Evolutionary conservation across 2,797 vertebrate genomes (phyloP), one percentile per base, ranked within the genome.

Genomic region (Cottoperca gobio): DNA sequence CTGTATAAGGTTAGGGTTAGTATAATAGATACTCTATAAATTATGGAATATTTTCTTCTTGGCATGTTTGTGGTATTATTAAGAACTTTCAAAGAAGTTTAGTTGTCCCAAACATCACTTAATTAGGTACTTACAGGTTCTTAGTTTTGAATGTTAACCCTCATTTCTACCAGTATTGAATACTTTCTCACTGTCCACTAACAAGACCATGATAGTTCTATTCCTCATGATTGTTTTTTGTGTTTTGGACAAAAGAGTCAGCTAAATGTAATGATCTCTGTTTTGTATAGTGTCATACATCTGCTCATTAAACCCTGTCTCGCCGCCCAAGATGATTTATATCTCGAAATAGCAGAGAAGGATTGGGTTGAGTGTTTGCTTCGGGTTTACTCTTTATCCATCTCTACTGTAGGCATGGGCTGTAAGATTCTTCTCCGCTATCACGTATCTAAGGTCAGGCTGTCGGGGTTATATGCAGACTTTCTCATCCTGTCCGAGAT

Each of bases 371-470:
- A 68, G 49, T 40, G 63, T 77, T 72, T 52, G 28, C 23, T 5
- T 33, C 14, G 39, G 57, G 53, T 64, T 79, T 49, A 43, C n/a
- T 57, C 24, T 63, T 79, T 74, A 64, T 45, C 53, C 24, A 68
- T 71, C 40, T 77, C 55, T 63, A 61, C 23, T n/a, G 10, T 17
- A 23, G 48, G 24, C 23, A 49, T 17, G 1, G 48, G 16, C 46
- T 66, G 49, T 49, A 11, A 59, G 54, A 76, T 50, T 53, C 13
- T 11, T 52, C 45, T 61, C 43, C 5, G 17, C 45, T 59, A 48
- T 70, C 64, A 54, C 42, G 58, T 58, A 71, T 49, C 55, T 57
- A 45, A 69, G 75, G 62, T 76, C 72, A 76, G 40, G n/a, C 52
- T 46, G 54, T 63, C 11, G 2, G 42, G 43, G 57, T 73, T 26